Base-by-base conservation (phyloP, 2,113 vertebrate species). In the Pongo pygmaeus region DNA sequence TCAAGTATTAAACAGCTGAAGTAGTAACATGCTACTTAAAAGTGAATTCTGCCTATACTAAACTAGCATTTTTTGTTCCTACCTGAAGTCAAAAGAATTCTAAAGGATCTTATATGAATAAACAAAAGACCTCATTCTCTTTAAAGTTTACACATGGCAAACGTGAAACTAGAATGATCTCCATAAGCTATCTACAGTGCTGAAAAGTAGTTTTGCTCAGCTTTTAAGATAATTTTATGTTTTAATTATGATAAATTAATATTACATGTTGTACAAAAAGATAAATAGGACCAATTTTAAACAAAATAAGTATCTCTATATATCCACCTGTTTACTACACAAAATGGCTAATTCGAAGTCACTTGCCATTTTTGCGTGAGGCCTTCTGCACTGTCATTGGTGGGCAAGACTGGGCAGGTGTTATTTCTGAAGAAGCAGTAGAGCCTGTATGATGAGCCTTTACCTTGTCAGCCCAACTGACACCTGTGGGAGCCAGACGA, bases 381-480 rank as follows among this genome's bases (percentile, higher is more conserved):
- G 98, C 14, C 94, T 99, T 99, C 97, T 99, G 99, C 17, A 95
- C 94, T 0, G 98, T 97, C 22, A 89, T 67, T 2, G 98, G 93
- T 43, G 98, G 92, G 13, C 94, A 98, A 32, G 97, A 57, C 40
- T 97, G 98, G 40, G 92, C 48, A 38, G 98, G 18, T 6, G 74
- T 81, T n/a, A 94, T 77, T 72, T 98, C 98, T 46, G 97, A 89
- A 61, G 14, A 94, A 55, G 98, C 96, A 69, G 98, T 89, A 20
- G 99, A 98, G 52, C 93, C 96, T 9, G 99, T 98, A 32, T 99
- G 99, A 96, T 98, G 99, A 96, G 99, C 99, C 98, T 99, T 99
- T 3, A 99, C 99, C 97, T 99, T 99, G 97, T 99, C 99, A 1
- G 99, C 99, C 99, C 99, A 99, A 95, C 99, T 99, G 23, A 99